A percentile compares a stretch with the other conserved stretches of the same genome.
phyloP scores from a whole-genome alignment of 2,797 vertebrate species.

The Mus minutoides region DNA sequence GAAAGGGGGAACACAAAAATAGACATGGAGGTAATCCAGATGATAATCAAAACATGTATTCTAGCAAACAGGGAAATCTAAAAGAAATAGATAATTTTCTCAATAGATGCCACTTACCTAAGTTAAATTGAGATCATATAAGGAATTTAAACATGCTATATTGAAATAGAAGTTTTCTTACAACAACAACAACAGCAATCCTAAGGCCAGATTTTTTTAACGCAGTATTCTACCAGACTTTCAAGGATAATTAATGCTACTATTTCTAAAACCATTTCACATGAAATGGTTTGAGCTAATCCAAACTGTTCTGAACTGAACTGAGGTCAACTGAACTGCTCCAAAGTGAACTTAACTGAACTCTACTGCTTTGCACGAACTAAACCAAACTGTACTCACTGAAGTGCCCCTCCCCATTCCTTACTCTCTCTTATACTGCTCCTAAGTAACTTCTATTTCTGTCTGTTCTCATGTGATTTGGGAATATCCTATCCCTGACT shows the following conservation, averaged over 20 bases:
- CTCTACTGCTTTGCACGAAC: no score
- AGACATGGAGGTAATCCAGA: not conserved
- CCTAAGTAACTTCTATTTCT: no score
- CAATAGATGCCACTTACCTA: not conserved
- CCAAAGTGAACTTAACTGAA: no score
- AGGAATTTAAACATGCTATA: not conserved
- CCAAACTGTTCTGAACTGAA: no score
- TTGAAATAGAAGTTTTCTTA: not conserved
- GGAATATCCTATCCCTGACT: no score
- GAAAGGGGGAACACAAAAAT: not conserved
- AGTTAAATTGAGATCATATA: not conserved
- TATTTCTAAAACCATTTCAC: not conserved
- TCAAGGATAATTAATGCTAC: not conserved
- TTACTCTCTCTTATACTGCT: no score
- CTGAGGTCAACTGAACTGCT: no score
- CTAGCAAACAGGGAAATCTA: not conserved
- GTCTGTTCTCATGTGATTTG: no score
- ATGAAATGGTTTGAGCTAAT: no score
- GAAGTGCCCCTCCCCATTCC: no score
- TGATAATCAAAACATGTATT: not conserved
- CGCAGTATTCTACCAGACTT: not conserved
- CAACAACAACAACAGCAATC: not conserved
- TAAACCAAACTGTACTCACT: no score
- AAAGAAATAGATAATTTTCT: not conserved
- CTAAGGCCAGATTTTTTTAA: not conserved